Base-by-base conservation (phyloP, 2,113 vertebrate genomes). In the Lagopus muta region DNA sequence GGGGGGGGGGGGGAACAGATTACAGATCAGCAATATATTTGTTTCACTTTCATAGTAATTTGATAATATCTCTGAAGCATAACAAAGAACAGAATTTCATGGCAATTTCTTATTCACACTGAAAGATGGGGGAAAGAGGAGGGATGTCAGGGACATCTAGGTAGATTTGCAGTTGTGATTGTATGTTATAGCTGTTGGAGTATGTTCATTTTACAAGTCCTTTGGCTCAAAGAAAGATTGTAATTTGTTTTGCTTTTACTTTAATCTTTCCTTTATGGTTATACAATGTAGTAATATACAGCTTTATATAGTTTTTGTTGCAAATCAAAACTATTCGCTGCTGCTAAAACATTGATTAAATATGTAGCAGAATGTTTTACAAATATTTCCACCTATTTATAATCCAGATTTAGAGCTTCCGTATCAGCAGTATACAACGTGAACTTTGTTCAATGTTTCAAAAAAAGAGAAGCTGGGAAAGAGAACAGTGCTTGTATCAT, bases 21-120 rank as follows among this genome's bases (percentile, higher is more conserved):
- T 58, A 34, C 2, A 0, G 40, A 43, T 57, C 82, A 78, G 65
- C 75, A 57, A 72, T 42, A 6, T 43, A 65, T 88, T 92, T 85
- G 22, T 83, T 95, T 94, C 52, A 28, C 21, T 89, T 82, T 74
- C n/a, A 60, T 7, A 19, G 34, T 86, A 80, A 91, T 89, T 86
- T 80, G 70, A 36, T 90, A 87, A 38, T 64, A 48, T 61, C 42
- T 67, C 67, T 90, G 90, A 90, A 94, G 85, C 57, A 30, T 69
- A 86, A 71, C 3, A 71, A 92, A 85, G 58, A 89, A 34, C 34
- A 80, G 8, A 5, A 21, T 82, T 82, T 84, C 14, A 64, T 62
- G n/a, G 25, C 40, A 42, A 71, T 67, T 90, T 82, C 64, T 72
- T 87, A 18, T 45, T 80, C 71, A 65, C 47, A 30, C 13, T 72